These are phyloP conservation scores for Athetis lepigone DNA, from an alignment of 2,888 invertebrate genomes.

Conservation along the genomic window DNA sequence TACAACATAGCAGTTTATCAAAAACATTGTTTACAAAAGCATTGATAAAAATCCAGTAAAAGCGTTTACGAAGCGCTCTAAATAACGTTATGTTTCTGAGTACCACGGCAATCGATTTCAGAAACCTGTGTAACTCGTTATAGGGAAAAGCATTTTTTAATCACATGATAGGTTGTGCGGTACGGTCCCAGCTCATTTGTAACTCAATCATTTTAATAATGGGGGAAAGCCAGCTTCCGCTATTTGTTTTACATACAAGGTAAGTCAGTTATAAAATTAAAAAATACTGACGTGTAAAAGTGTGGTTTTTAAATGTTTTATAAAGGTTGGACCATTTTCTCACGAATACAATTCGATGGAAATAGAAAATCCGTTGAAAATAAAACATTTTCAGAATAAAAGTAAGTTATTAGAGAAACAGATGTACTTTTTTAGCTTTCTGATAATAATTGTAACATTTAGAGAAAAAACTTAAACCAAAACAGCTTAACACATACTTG, in stretches of 20 bases:
- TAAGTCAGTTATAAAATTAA: no score
- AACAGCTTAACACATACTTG: no score
- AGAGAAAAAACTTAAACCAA: no score
- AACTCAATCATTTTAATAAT: not conserved
- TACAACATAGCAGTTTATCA: slow-evolving; percentile 78
- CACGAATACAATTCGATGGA: no score
- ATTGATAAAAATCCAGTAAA: slow-evolving; percentile 83
- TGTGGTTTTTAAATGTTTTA: no score
- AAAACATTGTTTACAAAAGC: slow-evolving; percentile 80
- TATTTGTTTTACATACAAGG: not conserved
- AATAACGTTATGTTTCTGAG: slow-evolving; percentile 65
- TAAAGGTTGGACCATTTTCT: no score
- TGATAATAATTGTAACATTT: no score
- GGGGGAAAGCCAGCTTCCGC: not conserved
- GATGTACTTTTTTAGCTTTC: no score
- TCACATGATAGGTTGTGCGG: not conserved
- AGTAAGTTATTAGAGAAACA: no score
- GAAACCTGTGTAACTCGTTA: slow-evolving; percentile 45
- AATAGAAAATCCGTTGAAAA: no score
- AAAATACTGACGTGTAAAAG: no score
- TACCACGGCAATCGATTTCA: slow-evolving; percentile 62
- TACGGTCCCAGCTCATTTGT: not conserved
- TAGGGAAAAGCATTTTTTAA: slow-evolving; percentile 18
- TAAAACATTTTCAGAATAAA: no score
- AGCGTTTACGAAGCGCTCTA: slow-evolving; percentile 73